Percentiles rank a stretch among this genome's conserved stretches.
These are phyloP conservation scores for Centroberyx gerrardi DNA, from an alignment of 2,797 vertebrate species.

Conservation along the genomic window DNA sequence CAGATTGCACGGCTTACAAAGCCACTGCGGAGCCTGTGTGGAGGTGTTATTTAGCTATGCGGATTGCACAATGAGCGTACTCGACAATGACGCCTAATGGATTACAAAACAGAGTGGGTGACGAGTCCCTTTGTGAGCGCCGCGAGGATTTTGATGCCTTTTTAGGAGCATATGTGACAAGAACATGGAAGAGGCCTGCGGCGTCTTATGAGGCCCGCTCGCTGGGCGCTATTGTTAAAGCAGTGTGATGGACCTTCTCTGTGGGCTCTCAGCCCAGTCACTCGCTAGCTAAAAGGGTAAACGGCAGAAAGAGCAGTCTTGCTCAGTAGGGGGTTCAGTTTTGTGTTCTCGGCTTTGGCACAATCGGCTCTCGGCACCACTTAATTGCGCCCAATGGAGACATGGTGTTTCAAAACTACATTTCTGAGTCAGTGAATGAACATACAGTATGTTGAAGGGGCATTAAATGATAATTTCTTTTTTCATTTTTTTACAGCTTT, in stretches of 20 bases:
- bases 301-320: conserved; percentile 19
- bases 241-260: conserved; percentile 31
- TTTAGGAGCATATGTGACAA: conserved; percentile 24
- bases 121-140: conserved; percentile 21
- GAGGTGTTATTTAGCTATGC: conserved; percentile 38
- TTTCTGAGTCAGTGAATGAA: too few relatives aligned
- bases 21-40: conserved; percentile 13
- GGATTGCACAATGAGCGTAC: conserved; percentile 7
- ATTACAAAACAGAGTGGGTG: conserved; percentile 33
- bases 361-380: neutral
- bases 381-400: neutral
- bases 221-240: conserved; percentile 37
- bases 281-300: conserved; percentile 38
- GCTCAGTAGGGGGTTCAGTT: conserved; percentile 11
- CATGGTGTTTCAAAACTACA: neutral
- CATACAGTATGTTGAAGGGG: too few relatives aligned
- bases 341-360: neutral
- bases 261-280: conserved; percentile 38
- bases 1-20: neutral
- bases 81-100: conserved; percentile 51
- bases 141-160: conserved; percentile 9
- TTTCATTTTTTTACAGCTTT: too few relatives aligned
- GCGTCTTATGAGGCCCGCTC: conserved; percentile 11
- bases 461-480: too few relatives aligned
- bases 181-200: conserved; percentile 35